phyloP scores from a whole-genome alignment of 2,888 invertebrate genomes.

The Rhorus exstirpatorius region DNA sequence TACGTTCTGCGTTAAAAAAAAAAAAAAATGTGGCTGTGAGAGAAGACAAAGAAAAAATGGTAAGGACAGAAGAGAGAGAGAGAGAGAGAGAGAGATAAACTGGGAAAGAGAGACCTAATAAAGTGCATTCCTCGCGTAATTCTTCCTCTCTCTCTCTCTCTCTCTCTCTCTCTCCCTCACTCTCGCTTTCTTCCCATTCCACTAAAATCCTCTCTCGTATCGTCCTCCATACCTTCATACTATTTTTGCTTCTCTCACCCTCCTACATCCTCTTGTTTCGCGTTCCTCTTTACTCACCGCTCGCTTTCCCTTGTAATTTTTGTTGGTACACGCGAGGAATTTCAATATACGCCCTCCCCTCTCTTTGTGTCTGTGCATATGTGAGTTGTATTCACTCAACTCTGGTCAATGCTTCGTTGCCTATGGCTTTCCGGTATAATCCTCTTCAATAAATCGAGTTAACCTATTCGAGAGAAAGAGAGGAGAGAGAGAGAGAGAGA shows the following conservation, averaged over 20 bases:
- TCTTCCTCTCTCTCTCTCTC: conserved; percentile 34
- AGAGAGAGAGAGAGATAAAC: background rate
- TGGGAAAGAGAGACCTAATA: conserved; percentile 57
- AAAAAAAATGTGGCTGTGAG: background rate
- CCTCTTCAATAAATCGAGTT: conserved; percentile 66
- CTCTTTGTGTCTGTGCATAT: background rate
- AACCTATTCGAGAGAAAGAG: conserved; percentile 35
- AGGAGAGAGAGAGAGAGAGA: conserved; percentile 8
- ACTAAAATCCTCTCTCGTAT: conserved; percentile 22
- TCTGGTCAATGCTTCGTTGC: conserved; percentile 27
- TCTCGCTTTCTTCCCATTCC: conserved; percentile 13
- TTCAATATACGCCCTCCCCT: conserved; percentile 63
- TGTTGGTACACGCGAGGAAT: conserved; percentile 70
- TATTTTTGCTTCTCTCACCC: conserved; percentile 4
- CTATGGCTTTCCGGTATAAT: conserved; percentile 48
- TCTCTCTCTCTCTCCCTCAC: too few relatives aligned
- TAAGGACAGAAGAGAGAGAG: background rate
- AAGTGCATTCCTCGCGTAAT: conserved; percentile 68
- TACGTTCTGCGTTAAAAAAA: conserved; percentile 48
- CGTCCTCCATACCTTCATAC: conserved; percentile 20
- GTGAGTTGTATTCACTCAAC: conserved; percentile 38
- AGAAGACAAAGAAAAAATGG: background rate
- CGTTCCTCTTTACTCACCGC: conserved; percentile 40
- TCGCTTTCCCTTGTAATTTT: conserved; percentile 65
- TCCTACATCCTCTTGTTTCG: conserved; percentile 39